Percentiles rank a stretch among this genome's conserved stretches.
These are phyloP conservation scores for Amblyjoppa fuscipennis DNA, from an alignment of 2,888 invertebrate genomes.

Conservation along the genomic window DNA sequence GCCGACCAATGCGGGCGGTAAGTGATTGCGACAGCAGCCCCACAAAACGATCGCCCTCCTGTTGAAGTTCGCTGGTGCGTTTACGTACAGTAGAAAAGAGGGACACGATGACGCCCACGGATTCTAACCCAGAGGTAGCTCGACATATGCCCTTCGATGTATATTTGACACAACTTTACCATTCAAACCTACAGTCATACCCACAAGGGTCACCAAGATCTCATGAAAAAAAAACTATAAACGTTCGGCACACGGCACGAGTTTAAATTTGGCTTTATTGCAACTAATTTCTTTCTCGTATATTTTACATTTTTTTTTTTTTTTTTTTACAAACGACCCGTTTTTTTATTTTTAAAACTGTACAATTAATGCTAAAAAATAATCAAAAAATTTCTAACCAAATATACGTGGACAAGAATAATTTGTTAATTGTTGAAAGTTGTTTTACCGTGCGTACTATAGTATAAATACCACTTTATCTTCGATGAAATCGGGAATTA, in stretches of 20 bases:
- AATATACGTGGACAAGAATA: neutral
- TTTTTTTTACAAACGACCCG: too few species aligned
- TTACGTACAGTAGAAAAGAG: slow-evolving; percentile 19
- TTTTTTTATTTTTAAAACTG: too few species aligned
- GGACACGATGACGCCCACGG: slow-evolving; percentile 31
- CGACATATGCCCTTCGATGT: neutral
- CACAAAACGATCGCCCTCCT: slow-evolving; percentile 32
- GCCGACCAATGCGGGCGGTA: slow-evolving; percentile 75
- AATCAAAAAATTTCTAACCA: too few species aligned
- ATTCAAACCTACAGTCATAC: neutral
- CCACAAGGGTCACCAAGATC: neutral
- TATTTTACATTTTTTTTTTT: too few species aligned
- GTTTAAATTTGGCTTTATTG: neutral
- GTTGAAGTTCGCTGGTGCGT: slow-evolving; percentile 23
- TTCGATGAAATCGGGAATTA: neutral
- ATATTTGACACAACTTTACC: neutral
- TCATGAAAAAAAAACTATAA: neutral
- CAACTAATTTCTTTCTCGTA: neutral
- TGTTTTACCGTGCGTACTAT: neutral
- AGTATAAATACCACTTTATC: neutral
- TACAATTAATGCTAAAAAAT: too few species aligned
- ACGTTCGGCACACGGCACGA: neutral
- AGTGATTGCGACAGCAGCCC: slow-evolving; percentile 74
- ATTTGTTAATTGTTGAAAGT: neutral
- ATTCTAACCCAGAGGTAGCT: neutral